Percentiles rank a stretch among this genome's conserved stretches.
These are phyloP conservation scores for Philopotamus ludificatus DNA, from an alignment of 1,140 invertebrate genomes.

Conservation along the genomic window DNA sequence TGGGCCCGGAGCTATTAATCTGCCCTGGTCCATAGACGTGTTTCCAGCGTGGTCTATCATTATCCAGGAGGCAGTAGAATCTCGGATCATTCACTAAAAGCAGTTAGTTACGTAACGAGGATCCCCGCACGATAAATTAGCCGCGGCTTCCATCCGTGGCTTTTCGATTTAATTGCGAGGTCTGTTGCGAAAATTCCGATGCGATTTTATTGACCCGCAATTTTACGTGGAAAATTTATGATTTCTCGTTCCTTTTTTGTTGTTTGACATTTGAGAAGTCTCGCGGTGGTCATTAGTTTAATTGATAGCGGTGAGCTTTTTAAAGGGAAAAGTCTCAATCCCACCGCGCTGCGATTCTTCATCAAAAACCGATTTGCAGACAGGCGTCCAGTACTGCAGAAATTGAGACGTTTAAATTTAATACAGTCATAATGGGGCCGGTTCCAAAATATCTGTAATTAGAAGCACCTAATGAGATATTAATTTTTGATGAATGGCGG, in stretches of 20 bases:
- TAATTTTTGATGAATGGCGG: slow-evolving; percentile 33
- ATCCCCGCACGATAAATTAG: background rate
- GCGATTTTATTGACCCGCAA: too few species aligned
- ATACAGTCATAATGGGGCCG: background rate
- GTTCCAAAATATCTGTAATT: slow-evolving; percentile 17
- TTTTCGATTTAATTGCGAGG: slow-evolving; percentile 2
- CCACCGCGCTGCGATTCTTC: background rate
- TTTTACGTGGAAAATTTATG: too few species aligned
- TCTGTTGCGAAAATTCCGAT: too few species aligned
- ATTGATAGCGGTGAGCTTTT: too few species aligned
- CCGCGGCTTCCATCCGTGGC: background rate
- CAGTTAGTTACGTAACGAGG: slow-evolving; percentile 7
- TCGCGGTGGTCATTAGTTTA: too few species aligned
- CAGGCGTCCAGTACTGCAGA: background rate
- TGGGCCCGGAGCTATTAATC: background rate
- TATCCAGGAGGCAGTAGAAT: slow-evolving; percentile 1
- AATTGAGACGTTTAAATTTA: slow-evolving; percentile 38
- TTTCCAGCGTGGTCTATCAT: slow-evolving; percentile 4
- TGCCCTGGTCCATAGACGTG: background rate
- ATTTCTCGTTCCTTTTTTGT: too few species aligned
- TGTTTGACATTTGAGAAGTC: too few species aligned
- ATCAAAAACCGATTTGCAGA: slow-evolving; percentile 37
- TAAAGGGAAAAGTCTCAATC: slow-evolving; percentile 2
- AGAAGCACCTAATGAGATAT: slow-evolving; percentile 27
- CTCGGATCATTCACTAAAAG: background rate